Percentiles rank a stretch among this genome's conserved stretches.
These are phyloP conservation scores for Anoplopoma fimbria DNA, from an alignment of 2,113 vertebrate genomes.

Conservation along the genomic window DNA sequence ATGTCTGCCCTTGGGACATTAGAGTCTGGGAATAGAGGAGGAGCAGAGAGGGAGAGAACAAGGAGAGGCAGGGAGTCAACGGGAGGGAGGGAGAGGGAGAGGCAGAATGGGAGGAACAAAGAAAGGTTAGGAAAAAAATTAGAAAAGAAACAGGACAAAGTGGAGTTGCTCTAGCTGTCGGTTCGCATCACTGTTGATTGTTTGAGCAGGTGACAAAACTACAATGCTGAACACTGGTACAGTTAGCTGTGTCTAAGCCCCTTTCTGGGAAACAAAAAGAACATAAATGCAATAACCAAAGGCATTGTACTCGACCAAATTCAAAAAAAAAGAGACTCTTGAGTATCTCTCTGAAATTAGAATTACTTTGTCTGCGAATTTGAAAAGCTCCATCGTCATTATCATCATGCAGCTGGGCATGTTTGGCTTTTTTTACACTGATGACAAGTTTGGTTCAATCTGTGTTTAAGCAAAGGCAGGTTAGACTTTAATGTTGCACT, in stretches of 20 bases:
- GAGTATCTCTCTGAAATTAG: conserved; percentile 60
- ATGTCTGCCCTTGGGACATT: conserved; percentile 92
- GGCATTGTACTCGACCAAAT: conserved; percentile 63
- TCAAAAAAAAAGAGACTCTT: conserved; percentile 53
- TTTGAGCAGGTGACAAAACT: conserved; percentile 81
- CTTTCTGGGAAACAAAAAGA: conserved; percentile 74
- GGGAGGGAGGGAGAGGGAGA: conserved; percentile 42
- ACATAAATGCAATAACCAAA: conserved; percentile 73
- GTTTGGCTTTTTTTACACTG: conserved; percentile 50
- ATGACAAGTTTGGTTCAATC: conserved; percentile 66
- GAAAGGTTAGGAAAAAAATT: conserved; percentile 64
- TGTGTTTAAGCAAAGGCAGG: conserved; percentile 75
- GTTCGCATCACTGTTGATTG: conserved; percentile 79
- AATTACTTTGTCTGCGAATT: conserved; percentile 69
- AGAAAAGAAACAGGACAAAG: conserved; percentile 77
- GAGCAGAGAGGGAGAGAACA: conserved; percentile 52
- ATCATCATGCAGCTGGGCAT: conserved; percentile 58
- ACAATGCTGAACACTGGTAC: conserved; percentile 77
- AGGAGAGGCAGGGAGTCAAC: conserved; percentile 47
- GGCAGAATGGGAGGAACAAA: conserved; percentile 61
- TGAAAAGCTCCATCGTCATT: conserved; percentile 61
- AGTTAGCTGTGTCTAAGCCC: conserved; percentile 76
- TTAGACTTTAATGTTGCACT: conserved; percentile 69
- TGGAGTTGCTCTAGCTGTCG: conserved; percentile 84
- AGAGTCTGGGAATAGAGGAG: conserved; percentile 74